Conservation (phyloP, 2,797 vertebrate genomes). For the Ptychobarbus kaznakovi region DNA sequence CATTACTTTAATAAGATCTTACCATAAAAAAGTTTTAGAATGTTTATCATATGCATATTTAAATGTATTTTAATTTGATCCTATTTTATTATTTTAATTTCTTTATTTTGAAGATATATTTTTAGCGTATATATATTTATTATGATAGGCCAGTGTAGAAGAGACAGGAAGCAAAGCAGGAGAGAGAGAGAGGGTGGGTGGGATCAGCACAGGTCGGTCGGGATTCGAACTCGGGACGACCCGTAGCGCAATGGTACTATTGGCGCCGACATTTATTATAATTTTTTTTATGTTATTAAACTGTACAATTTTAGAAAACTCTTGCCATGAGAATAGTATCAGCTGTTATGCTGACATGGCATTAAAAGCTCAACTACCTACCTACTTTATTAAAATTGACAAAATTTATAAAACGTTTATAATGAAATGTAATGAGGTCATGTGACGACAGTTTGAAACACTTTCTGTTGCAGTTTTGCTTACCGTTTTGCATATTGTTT, state of each 20-base stretch:
- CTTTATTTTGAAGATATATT: too few relatives aligned
- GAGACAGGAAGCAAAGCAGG: too few relatives aligned
- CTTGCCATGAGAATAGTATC: not conserved
- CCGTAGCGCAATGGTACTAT: too few relatives aligned
- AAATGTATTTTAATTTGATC: too few relatives aligned
- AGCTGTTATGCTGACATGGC: not conserved
- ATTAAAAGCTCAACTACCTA: not conserved
- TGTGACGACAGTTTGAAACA: not conserved
- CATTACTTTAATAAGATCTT: not conserved
- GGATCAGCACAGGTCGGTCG: too few relatives aligned
- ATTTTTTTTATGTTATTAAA: not conserved
- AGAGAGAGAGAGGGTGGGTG: too few relatives aligned
- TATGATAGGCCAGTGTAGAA: too few relatives aligned
- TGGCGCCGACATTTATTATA: too few relatives aligned
- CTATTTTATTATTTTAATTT: too few relatives aligned
- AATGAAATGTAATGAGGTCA: not conserved
- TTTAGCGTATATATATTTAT: too few relatives aligned
- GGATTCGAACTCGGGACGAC: too few relatives aligned
- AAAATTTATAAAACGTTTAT: not conserved
- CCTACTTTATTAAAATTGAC: not conserved
- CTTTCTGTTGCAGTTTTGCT: not conserved
- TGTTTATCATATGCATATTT: not conserved
- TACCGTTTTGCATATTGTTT: constrained; percentile 17
- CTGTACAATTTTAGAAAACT: not conserved
- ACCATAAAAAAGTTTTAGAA: not conserved